Percentiles rank a stretch among this genome's conserved stretches.
Evolutionary conservation across 2,888 invertebrate species (phyloP).

Genomic region (Drosophila hawaiiensis): DNA sequence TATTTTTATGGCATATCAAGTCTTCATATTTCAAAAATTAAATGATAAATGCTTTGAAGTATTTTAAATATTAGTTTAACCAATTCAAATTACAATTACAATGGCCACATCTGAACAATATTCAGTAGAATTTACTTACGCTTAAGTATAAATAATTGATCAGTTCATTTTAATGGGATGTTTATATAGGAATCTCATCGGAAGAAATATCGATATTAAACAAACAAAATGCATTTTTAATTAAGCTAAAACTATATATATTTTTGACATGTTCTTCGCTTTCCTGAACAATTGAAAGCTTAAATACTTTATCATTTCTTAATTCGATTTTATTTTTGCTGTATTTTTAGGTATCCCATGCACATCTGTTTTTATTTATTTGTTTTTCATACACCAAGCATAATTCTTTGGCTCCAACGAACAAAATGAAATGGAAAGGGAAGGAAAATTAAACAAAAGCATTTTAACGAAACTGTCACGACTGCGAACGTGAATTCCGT

Average conservation of each 20-base stretch:
- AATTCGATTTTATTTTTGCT: slow-evolving; percentile 40
- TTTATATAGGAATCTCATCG: background rate
- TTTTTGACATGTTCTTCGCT: background rate
- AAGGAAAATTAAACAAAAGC: slow-evolving; percentile 61
- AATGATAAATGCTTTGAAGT: background rate
- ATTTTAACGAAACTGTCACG: slow-evolving; percentile 77
- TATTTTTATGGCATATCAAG: background rate
- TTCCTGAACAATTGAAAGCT: background rate
- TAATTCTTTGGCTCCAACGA: slow-evolving; percentile 49
- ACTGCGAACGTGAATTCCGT: slow-evolving; percentile 75
- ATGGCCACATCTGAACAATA: slow-evolving; percentile 4
- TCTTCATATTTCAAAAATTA: background rate
- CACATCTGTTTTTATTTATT: slow-evolving; percentile 57
- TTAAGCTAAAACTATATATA: background rate
- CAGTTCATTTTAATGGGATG: background rate
- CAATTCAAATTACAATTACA: background rate
- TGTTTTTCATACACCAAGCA: slow-evolving; percentile 54
- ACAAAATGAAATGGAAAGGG: slow-evolving; percentile 26
- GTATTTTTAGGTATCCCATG: slow-evolving; percentile 19
- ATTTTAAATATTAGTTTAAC: too few relatives aligned
- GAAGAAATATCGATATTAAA: rapidly evolving
- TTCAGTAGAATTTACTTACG: background rate
- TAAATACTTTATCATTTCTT: background rate
- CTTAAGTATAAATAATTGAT: background rate
- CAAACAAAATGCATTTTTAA: background rate